Evolutionary conservation across 2,797 vertebrate genomes (phyloP).

Genomic region (Heteromormyrus szaboi): DNA sequence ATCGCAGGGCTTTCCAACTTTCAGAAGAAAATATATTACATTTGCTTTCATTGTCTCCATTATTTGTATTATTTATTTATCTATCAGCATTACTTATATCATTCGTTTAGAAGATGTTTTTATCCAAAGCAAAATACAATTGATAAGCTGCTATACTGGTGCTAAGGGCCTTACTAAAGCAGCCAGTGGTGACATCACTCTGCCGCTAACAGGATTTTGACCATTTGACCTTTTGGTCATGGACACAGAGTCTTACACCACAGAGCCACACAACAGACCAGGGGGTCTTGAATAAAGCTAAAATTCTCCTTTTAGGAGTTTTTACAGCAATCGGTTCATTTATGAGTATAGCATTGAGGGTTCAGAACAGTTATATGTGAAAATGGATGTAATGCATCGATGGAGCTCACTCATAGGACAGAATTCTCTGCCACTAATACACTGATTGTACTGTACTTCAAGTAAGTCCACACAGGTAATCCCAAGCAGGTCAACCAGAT

Average conservation of each 20-base stretch:
- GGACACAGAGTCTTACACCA: not conserved
- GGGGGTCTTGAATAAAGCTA: not conserved
- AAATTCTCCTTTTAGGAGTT: not conserved
- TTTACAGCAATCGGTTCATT: not conserved
- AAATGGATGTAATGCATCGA: not conserved
- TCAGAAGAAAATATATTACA: slow-evolving; percentile 14
- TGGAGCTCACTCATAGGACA: not conserved
- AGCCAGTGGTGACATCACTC: not conserved
- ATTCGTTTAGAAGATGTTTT: not conserved
- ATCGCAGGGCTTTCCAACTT: not conserved
- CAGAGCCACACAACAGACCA: not conserved
- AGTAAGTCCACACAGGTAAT: not conserved
- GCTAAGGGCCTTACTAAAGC: not conserved
- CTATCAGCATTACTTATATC: not conserved
- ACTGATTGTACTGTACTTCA: not conserved
- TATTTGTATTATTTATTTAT: slow-evolving; percentile 6
- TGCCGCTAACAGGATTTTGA: not conserved
- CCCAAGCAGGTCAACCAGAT: not conserved
- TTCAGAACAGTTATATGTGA: not conserved
- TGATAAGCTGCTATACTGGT: not conserved
- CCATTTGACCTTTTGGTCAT: not conserved
- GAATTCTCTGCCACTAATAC: not conserved
- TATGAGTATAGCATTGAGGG: not conserved
- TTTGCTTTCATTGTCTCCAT: slow-evolving; percentile 15
- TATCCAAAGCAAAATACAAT: not conserved